Percentiles rank a stretch among this genome's conserved stretches.
These are phyloP conservation scores for Peromyscus leucopus DNA, from an alignment of 2,113 vertebrate species.

Conservation along the genomic window DNA sequence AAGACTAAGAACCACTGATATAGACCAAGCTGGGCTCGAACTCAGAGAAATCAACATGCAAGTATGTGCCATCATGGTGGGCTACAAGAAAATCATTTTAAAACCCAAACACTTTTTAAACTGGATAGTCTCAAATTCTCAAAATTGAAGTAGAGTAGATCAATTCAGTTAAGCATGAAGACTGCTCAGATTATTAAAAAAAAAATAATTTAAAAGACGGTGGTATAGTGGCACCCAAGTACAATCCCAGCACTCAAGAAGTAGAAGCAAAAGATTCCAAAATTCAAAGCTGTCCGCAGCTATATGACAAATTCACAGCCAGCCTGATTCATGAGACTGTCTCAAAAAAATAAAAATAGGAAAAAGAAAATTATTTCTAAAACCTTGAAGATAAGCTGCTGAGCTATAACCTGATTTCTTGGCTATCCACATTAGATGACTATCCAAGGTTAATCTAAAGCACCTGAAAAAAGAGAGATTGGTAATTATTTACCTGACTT, in stretches of 20 bases:
- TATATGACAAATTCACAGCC: not conserved
- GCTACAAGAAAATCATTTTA: constrained; percentile 29
- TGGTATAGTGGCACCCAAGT: not conserved
- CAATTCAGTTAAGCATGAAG: constrained; percentile 32
- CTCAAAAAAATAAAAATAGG: not conserved
- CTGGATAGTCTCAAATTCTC: constrained; percentile 49
- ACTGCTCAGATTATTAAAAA: constrained; percentile 1
- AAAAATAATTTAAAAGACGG: not conserved
- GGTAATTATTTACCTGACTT: constrained; percentile 91
- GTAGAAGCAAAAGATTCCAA: not conserved
- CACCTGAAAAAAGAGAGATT: constrained; percentile 32
- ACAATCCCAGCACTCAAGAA: not conserved
- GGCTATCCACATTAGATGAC: constrained; percentile 22
- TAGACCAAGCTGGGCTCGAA: not conserved
- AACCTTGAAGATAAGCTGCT: constrained; percentile 41
- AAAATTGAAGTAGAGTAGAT: constrained; percentile 35
- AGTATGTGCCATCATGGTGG: not conserved
- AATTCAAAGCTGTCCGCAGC: not conserved
- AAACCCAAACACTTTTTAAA: constrained; percentile 52
- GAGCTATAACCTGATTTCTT: not conserved
- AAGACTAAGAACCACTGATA: not conserved
- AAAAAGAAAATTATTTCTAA: constrained; percentile 21
- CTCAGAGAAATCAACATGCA: not conserved
- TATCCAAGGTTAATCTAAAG: constrained; percentile 58
- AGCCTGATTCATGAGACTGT: not conserved